Base-by-base conservation (phyloP, 2,113 vertebrate species). In the Donacobius atricapilla region DNA sequence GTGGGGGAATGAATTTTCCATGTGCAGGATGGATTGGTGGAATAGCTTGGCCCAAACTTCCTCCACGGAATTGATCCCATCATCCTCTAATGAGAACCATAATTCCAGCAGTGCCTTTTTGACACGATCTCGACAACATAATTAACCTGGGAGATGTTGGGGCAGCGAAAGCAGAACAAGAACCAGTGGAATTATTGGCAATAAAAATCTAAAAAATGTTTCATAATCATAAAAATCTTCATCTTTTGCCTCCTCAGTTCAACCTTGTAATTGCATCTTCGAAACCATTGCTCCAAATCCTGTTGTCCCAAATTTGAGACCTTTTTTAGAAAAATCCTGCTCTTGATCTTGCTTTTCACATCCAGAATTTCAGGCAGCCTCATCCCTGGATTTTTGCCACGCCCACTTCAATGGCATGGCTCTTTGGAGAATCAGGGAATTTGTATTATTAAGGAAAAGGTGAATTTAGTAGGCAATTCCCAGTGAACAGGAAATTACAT, bases 81-180 rank as follows among this genome's bases (percentile, higher is more conserved):
- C 92, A 45, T 92, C 51, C 12, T 63, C 47, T 96, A 94, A 96
- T 78, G 91, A 96, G 87, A 96, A 80, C 68, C 89, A 82, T 91
- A 37, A 89, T 95, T 96, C 94, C 61, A 86, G 69, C 56, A 2
- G 83, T 64, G 94, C 47, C 95, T 94, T 86, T 93, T 68, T 60
- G 91, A 73, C 68, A 27, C 27, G 0, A 14, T 45, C 81, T 31
- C 2, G 1, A 94, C 95, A 97, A 65, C 53, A 7, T 77, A 95
- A 97, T 98, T 97, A 98, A 97, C 85, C 87, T 82, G 65, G 82
- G 85, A 95, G 78, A 84, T 66, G 42, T 50, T 13, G 88, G 96
- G 90, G 91, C 83, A 89, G 19, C 54, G 19, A 92, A 93, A 63
- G 54, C 42, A 93, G 89, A 50, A 27, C 23, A 31, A 71, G 69